Base-by-base conservation (phyloP, 2,113 vertebrate species). In the Struthidea cinerea region DNA sequence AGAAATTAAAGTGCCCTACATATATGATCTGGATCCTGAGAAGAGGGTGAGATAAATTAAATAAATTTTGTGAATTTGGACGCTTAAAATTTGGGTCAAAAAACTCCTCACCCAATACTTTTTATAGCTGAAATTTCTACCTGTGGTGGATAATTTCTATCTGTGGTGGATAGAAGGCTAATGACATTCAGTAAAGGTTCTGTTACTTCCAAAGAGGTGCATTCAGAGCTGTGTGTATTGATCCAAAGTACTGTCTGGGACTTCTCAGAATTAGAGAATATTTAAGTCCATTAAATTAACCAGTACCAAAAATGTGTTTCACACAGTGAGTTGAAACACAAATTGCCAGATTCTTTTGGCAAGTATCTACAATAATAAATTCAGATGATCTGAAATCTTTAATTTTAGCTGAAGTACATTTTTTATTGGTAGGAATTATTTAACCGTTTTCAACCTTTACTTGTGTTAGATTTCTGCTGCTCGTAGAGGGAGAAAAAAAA, bases 41-140 rank as follows among this genome's bases (percentile, higher is more conserved):
- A 89, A 94, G 27, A 55, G 19, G 12, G 18, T 30, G 68, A 32
- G 39, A 53, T 79, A 82, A 81, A 78, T 73, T 57, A 93, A 93
- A 93, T 77, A 11, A 75, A 2, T 82, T 90, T 64, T 68, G 32
- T 92, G 60, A 84, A 64, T 93, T 92, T 88, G 27, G 87, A 49
- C 75, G 44, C 28, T 53, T 90, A 67, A 90, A 95, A 87, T 84
- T 75, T 75, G 33, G 24, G 28, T 32, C 41, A 92, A 84, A 86
- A 86, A 83, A 23, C 50, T 68, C 24, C 92, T 92, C 49, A 93
- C 21, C 28, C 32, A 71, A 14, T 86, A 68, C 65, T 92, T 95
- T 84, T 93, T 82, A 87, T 60, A 84, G 56, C 65, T 92, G 35
- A 77, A 92, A 63, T 92, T 91, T 94, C 49, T 79, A 37, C 87